Evolutionary conservation across 2,113 vertebrate genomes (phyloP).

Genomic region (Petroica traversi): DNA sequence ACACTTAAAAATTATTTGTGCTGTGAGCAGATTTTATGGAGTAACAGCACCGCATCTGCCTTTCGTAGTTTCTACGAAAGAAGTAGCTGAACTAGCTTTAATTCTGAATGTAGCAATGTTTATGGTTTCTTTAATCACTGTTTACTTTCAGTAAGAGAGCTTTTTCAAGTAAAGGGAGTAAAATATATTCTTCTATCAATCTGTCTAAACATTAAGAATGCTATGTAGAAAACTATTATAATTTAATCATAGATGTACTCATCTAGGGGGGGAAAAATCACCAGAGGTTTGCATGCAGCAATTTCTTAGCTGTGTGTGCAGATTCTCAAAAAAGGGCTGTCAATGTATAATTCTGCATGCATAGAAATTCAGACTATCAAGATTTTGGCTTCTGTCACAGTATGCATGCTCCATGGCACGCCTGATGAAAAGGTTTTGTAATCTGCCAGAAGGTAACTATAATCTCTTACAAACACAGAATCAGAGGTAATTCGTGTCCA

Average conservation of each 20-base stretch:
- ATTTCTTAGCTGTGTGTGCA: background rate
- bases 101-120: slow-evolving; percentile 4
- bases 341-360: background rate
- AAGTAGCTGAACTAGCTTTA: slow-evolving; percentile 15
- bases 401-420: background rate
- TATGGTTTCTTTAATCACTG: slow-evolving; percentile 37
- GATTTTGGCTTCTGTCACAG: background rate
- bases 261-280: background rate
- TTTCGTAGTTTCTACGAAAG: background rate
- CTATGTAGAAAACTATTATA: slow-evolving; percentile 3
- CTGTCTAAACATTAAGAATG: slow-evolving; percentile 1
- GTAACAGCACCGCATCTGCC: background rate
- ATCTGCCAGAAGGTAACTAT: background rate
- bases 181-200: slow-evolving; percentile 3
- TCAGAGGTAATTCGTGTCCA: background rate
- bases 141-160: slow-evolving; percentile 44
- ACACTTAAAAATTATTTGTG: background rate
- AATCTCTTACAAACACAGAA: background rate
- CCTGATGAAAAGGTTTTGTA: background rate
- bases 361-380: background rate
- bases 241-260: background rate
- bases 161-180: slow-evolving; percentile 16
- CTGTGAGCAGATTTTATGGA: background rate
- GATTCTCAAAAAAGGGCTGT: background rate
- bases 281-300: background rate